Conservation (phyloP, 2,888 invertebrate species). For the Drosophila prostipennis region DNA sequence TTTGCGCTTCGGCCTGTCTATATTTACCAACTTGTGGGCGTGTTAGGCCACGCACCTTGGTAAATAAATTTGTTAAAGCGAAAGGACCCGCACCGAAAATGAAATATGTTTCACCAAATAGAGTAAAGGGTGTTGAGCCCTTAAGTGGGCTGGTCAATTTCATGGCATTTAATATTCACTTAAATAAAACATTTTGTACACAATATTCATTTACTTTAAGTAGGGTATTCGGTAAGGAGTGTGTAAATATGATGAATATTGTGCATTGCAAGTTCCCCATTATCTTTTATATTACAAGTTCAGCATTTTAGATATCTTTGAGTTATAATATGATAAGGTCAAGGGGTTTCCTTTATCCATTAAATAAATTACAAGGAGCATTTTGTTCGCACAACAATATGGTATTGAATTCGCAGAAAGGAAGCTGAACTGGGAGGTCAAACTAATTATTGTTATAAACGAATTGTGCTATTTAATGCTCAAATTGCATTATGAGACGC, state of each 20-base stretch:
- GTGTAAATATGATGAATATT: conserved; percentile 12
- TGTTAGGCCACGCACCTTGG: conserved; percentile 50
- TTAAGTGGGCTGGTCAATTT: conserved; percentile 48
- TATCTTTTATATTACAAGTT: background rate
- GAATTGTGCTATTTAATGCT: conserved; percentile 1
- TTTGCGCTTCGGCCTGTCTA: conserved; percentile 34
- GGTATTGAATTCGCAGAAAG: background rate
- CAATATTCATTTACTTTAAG: conserved; percentile 52
- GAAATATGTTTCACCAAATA: conserved; percentile 69
- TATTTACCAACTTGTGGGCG: conserved; percentile 34
- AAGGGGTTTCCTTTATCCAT: background rate
- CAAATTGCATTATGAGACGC: conserved; percentile 16
- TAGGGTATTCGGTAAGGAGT: conserved; percentile 18
- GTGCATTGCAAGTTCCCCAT: background rate
- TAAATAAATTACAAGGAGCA: background rate
- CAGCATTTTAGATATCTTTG: too few relatives aligned
- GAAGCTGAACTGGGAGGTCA: background rate
- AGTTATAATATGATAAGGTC: background rate
- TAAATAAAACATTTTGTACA: conserved; percentile 70
- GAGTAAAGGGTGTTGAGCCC: conserved; percentile 32
- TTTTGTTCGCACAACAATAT: conserved; percentile 1
- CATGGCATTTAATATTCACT: conserved; percentile 73
- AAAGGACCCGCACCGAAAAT: conserved; percentile 38
- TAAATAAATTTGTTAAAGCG: conserved; percentile 69
- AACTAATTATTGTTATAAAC: conserved; percentile 14